A percentile compares a stretch with the other conserved stretches of the same genome.
Conservation (phyloP, 2,797 vertebrate species). For the Scomberomorus guttatus region DNA sequence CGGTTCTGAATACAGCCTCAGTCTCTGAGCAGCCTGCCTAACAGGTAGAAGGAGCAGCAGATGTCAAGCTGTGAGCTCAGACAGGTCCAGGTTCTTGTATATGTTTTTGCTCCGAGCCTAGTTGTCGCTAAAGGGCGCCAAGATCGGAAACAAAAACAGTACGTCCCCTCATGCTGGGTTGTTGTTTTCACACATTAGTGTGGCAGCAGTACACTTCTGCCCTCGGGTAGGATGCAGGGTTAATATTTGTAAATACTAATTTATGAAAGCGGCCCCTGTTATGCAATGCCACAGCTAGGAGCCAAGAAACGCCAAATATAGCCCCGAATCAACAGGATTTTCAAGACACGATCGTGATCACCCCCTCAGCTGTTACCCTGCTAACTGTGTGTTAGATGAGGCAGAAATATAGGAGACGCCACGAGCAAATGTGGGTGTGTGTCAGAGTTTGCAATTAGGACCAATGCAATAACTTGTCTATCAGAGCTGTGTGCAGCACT, state of each 20-base stretch:
- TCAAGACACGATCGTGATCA: slow-evolving; percentile 55
- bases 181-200: slow-evolving; percentile 72
- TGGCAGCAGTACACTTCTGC: slow-evolving; percentile 63
- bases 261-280: slow-evolving; percentile 72
- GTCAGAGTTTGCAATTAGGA: slow-evolving; percentile 77
- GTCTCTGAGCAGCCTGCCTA: slow-evolving; percentile 39
- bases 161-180: slow-evolving; percentile 37
- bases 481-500: slow-evolving; percentile 60
- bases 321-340: slow-evolving; percentile 64
- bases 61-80: slow-evolving; percentile 50
- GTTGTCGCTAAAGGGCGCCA: slow-evolving; percentile 46
- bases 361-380: slow-evolving; percentile 56
- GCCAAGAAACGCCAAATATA: slow-evolving; percentile 61
- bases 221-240: slow-evolving; percentile 66
- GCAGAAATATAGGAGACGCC: slow-evolving; percentile 67
- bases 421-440: slow-evolving; percentile 70
- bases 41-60: slow-evolving; percentile 42
- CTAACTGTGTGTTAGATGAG: slow-evolving; percentile 66
- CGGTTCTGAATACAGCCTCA: neutral
- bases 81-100: slow-evolving; percentile 46
- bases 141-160: slow-evolving; percentile 62
- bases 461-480: slow-evolving; percentile 73
- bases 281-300: slow-evolving; percentile 61
- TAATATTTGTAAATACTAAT: slow-evolving; percentile 83
- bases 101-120: slow-evolving; percentile 6